Evolutionary conservation across 2,888 invertebrate species (phyloP), one percentile per base, ranked within the genome.

Genomic region (Hypena proboscidalis): DNA sequence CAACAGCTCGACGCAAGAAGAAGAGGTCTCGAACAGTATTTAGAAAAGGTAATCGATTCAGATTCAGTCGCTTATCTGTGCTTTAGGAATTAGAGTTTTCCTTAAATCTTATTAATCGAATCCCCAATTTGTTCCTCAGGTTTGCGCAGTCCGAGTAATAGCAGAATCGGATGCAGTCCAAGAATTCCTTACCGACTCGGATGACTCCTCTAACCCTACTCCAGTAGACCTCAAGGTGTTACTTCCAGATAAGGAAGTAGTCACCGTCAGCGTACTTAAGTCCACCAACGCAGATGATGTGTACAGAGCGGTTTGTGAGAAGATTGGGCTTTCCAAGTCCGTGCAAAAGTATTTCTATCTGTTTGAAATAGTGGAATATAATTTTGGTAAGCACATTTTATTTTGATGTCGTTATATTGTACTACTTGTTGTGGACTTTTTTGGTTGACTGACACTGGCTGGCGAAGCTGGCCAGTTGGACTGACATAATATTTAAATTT

Each of bases 141-240:
- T 99, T 0, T 99, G 99, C 90, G 98, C 99, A 4, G 97, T 99
- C 8, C 93, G 99, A 22, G 99, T 99, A 17, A 98, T 99, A 73
- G 99, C 99, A 0, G 99, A 99, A 79, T 96, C 97, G 69, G 99
- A 99, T 76, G 94, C 97, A 1, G 97, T 99, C 84, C 99, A 99
- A 86, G 98, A 99, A 82, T 99, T 99, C 90, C 93, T 99, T 8
- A 98, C 98, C 3, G 97, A 98, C 71, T 94, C 95, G 1, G 97
- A 98, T 60, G 97, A 97, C 74, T 96, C 96, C 47, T 93, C 94
- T 10, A 94, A 94, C 66, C 93, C 94, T 15, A 93, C 94, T n/a
- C 94, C 94, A 17, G 95, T 96, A 7, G 96, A 96, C 73, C 92
- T 96, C 47, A 96, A 96, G 83, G 89, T 90, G 11, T 92, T 99